phyloP scores from a whole-genome alignment of 2,797 vertebrate genomes.

The Pachyuromys duprasi region DNA sequence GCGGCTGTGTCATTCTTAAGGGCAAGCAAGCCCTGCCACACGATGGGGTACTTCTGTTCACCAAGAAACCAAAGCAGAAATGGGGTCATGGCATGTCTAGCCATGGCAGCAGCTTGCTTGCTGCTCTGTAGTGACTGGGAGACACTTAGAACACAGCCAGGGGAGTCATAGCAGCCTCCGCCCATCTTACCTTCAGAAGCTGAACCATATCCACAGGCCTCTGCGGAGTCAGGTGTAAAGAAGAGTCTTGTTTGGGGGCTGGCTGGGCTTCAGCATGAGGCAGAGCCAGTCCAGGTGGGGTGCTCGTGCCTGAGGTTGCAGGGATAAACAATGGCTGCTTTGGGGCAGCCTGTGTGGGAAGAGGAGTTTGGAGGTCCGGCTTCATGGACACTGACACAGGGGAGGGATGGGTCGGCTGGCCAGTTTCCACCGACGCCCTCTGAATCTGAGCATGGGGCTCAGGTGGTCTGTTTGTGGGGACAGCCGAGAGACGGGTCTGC shows the following conservation, averaged over 20 bases:
- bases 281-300: slow-evolving; percentile 88
- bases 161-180: rapidly evolving
- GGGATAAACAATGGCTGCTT: slow-evolving; percentile 88
- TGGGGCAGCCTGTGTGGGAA: slow-evolving; percentile 86
- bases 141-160: neutral
- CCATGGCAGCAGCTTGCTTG: neutral
- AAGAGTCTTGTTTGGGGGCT: slow-evolving; percentile 90
- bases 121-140: neutral
- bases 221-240: slow-evolving; percentile 88
- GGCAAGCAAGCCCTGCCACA: slow-evolving; percentile 98
- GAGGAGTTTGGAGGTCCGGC: slow-evolving; percentile 89
- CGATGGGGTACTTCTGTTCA: slow-evolving; percentile 97
- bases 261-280: slow-evolving; percentile 88
- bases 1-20: slow-evolving; percentile 98
- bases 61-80: neutral
- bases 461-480: slow-evolving; percentile 89
- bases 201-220: slow-evolving; percentile 97
- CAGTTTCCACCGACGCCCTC: slow-evolving; percentile 89
- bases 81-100: neutral
- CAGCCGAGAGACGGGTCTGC: slow-evolving; percentile 89
- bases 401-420: slow-evolving; percentile 94
- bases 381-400: slow-evolving; percentile 93
- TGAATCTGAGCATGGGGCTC: slow-evolving; percentile 92
- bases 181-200: slow-evolving; percentile 92
- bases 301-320: slow-evolving; percentile 85